Evolutionary conservation across 2,113 vertebrate species (phyloP).

Genomic region (Mohoua ochrocephala): DNA sequence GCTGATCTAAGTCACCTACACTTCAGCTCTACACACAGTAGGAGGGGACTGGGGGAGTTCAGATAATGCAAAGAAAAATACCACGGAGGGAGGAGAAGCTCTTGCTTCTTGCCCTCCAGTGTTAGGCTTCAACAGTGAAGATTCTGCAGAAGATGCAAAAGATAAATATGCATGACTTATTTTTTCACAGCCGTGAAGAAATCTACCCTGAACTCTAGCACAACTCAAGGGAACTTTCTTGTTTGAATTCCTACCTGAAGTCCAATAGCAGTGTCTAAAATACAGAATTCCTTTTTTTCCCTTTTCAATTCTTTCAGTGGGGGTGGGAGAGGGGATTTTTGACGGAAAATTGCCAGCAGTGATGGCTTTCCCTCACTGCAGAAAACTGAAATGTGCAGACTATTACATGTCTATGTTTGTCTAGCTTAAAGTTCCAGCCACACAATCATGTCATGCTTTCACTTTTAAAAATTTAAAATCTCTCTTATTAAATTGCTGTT

Average conservation of each 20-base stretch:
- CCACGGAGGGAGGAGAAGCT: not conserved
- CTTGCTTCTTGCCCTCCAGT: not conserved
- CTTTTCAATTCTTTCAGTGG: not conserved
- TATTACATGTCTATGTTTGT: not conserved
- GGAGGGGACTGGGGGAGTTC: not conserved
- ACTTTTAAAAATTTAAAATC: not conserved
- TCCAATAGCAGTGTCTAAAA: not conserved
- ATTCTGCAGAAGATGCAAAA: not conserved
- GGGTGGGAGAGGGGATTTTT: not conserved
- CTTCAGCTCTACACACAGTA: constrained; percentile 7
- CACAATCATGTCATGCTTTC: not conserved
- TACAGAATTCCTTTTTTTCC: not conserved
- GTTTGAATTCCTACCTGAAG: not conserved
- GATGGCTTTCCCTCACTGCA: not conserved
- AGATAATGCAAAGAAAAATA: not conserved
- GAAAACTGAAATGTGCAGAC: not conserved
- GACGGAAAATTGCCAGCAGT: not conserved
- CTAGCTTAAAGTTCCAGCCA: not conserved
- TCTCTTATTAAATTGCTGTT: not conserved
- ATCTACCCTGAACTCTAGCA: not conserved
- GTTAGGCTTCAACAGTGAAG: not conserved
- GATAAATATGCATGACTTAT: not conserved
- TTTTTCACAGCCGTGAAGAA: not conserved
- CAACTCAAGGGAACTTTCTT: not conserved
- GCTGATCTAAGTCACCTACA: constrained; percentile 39